Percentiles rank a stretch among this genome's conserved stretches.
Evolutionary conservation across 2,113 vertebrate species (phyloP).

Genomic region (Myiopsitta monachus): DNA sequence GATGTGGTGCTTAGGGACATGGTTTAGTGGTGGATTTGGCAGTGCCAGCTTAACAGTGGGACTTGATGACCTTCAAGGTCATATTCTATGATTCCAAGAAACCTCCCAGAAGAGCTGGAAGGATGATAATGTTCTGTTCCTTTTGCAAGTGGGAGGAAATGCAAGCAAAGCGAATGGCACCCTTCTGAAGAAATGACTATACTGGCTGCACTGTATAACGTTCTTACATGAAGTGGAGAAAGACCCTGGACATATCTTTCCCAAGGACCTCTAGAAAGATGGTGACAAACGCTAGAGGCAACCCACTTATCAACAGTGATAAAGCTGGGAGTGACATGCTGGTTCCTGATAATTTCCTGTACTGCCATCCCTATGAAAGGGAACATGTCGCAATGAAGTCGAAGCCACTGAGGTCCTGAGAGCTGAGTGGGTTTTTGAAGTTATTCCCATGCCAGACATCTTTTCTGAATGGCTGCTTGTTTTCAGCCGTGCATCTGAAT

Average conservation of each 20-base stretch:
- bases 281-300: neutral
- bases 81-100: neutral
- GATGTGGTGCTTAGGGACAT: neutral
- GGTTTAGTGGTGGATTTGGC: neutral
- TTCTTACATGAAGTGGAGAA: neutral
- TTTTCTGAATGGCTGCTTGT: neutral
- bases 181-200: neutral
- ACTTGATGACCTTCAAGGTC: neutral
- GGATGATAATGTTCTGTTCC: neutral
- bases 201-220: neutral
- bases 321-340: neutral
- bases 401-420: neutral
- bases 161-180: neutral
- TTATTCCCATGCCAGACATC: neutral
- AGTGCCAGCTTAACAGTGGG: neutral
- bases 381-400: neutral
- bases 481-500: neutral
- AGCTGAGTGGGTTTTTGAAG: neutral
- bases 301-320: neutral
- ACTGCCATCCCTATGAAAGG: neutral
- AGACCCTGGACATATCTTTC: neutral
- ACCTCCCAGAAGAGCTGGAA: neutral
- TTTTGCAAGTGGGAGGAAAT: neutral
- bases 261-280: neutral
- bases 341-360: neutral